Evolutionary conservation across 2,113 vertebrate genomes (phyloP).

Genomic region (Podarcis muralis): DNA sequence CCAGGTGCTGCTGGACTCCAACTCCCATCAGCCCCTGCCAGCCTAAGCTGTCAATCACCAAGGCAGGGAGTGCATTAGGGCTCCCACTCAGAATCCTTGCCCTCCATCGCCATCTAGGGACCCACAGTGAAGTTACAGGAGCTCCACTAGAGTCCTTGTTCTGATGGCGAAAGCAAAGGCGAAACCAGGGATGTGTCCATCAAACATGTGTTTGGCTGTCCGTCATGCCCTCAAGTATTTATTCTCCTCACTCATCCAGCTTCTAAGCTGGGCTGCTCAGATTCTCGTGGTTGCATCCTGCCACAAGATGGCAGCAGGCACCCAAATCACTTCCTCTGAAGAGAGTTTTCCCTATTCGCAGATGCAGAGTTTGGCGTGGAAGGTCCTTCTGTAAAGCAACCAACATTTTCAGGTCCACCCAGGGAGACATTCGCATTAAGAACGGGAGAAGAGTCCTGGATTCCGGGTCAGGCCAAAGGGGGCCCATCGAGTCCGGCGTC

Average conservation of each 20-base stretch:
- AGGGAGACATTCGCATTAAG: too few relatives aligned
- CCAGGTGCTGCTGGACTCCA: too few relatives aligned
- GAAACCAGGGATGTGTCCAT: neutral
- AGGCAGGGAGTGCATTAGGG: neutral
- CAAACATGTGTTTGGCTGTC: too few relatives aligned
- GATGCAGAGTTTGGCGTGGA: neutral
- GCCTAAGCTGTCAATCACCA: too few relatives aligned
- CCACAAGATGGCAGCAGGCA: constrained; percentile 1
- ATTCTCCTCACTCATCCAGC: neutral
- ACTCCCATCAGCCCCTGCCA: too few relatives aligned
- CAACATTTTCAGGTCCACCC: neutral
- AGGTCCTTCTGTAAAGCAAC: neutral
- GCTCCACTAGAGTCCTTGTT: neutral
- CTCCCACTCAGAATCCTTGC: neutral
- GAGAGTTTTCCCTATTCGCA: too few relatives aligned
- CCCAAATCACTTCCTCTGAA: neutral
- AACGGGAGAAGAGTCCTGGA: too few relatives aligned
- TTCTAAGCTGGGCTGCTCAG: neutral
- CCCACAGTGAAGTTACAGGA: neutral
- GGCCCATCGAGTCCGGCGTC: too few relatives aligned
- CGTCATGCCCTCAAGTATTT: neutral
- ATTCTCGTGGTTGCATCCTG: too few relatives aligned
- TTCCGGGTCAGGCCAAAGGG: too few relatives aligned
- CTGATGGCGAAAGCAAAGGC: neutral
- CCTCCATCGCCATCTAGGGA: neutral